Evolutionary conservation across 2,797 vertebrate genomes (phyloP).

Genomic region (Hyperoplus immaculatus): DNA sequence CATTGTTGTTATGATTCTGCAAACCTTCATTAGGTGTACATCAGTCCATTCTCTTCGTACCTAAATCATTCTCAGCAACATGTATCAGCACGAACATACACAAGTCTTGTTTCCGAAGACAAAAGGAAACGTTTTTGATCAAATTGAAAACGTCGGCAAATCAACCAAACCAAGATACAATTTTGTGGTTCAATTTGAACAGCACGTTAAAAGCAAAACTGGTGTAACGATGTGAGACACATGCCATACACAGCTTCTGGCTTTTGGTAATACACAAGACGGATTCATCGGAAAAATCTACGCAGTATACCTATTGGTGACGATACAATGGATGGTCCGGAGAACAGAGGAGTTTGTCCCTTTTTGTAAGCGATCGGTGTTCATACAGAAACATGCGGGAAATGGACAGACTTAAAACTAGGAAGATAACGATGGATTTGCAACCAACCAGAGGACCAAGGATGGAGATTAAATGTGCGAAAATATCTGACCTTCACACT

Average conservation of each 20-base stretch:
- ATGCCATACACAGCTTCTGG: background rate
- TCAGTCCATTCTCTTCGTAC: conserved; percentile 43
- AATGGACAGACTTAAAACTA: conserved; percentile 27
- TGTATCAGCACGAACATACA: background rate
- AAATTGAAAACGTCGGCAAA: background rate
- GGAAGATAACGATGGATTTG: conserved; percentile 7
- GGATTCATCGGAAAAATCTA: conserved; percentile 48
- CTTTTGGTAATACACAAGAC: conserved; percentile 47
- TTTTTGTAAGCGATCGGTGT: conserved; percentile 13
- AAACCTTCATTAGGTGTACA: conserved; percentile 44
- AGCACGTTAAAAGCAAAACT: conserved; percentile 3
- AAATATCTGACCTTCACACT: conserved; percentile 35
- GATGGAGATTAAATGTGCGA: background rate
- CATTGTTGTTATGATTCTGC: conserved; percentile 41
- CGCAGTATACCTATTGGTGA: conserved; percentile 52
- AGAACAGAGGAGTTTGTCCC: conserved; percentile 40
- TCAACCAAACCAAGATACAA: conserved; percentile 13
- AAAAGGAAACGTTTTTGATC: background rate
- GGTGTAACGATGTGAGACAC: conserved; percentile 3
- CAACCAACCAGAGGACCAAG: background rate
- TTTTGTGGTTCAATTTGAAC: background rate
- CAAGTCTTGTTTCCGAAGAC: background rate
- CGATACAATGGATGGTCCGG: conserved; percentile 54
- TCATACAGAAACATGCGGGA: conserved; percentile 32
- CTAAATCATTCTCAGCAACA: conserved; percentile 21